A percentile compares a stretch with the other conserved stretches of the same genome.
Evolutionary conservation across 2,888 invertebrate species (phyloP).

Genomic region (Dryocosmus kuriphilus): DNA sequence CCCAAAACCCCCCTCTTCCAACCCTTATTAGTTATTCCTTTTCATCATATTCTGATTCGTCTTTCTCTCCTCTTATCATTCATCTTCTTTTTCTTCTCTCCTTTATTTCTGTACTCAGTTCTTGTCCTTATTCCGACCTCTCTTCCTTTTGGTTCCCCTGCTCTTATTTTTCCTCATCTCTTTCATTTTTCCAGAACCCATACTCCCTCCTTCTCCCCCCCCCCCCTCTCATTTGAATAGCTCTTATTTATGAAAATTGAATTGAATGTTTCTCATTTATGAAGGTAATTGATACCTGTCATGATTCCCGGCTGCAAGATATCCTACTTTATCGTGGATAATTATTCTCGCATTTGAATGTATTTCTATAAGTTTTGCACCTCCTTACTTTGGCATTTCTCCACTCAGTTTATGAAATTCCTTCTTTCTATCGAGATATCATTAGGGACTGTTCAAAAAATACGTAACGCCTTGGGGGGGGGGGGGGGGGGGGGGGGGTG

Average conservation of each 20-base stretch:
- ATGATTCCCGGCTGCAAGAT: constrained; percentile 66
- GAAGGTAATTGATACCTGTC: constrained; percentile 74
- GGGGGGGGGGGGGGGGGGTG: too few species aligned
- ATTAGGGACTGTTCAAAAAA: too few species aligned
- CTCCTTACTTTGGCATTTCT: constrained; percentile 6
- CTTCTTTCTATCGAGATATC: background rate
- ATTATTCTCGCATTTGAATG: constrained; percentile 73
- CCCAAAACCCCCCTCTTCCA: constrained; percentile 16
- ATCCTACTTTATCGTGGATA: constrained; percentile 71
- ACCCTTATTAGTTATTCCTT: constrained; percentile 12
- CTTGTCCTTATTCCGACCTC: constrained; percentile 62
- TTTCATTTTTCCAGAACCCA: background rate
- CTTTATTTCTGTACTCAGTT: constrained; percentile 44
- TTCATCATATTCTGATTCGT: constrained; percentile 48
- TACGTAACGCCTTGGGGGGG: too few species aligned
- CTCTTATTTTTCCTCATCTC: constrained; percentile 40
- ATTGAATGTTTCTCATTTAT: constrained; percentile 74
- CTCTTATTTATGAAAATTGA: constrained; percentile 75
- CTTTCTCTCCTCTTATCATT: constrained; percentile 43
- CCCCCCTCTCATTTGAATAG: constrained; percentile 67
- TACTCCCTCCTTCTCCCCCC: background rate
- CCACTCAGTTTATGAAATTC: background rate
- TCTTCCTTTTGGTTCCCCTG: background rate
- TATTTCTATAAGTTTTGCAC: constrained; percentile 62
- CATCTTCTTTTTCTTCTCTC: constrained; percentile 33